Conservation (phyloP, 2,888 invertebrate species). For the Pardosa pseudoannulata region DNA sequence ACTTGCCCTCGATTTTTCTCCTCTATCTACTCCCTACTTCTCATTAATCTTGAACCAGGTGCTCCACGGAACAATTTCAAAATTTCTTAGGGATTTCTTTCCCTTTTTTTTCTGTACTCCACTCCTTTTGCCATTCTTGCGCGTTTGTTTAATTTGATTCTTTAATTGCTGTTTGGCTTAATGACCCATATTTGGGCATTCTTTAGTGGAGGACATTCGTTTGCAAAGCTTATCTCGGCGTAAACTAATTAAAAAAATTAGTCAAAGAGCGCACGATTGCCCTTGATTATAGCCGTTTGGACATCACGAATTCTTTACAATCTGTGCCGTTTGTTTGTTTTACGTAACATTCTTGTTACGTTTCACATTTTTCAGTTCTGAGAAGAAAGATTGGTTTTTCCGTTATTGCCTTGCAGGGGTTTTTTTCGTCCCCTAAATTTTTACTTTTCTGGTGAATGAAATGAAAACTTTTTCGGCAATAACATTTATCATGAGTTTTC, state of each 20-base stretch:
- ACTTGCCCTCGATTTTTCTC: conserved; percentile 42
- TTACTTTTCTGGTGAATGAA: too few species aligned
- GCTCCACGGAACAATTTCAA: conserved; percentile 32
- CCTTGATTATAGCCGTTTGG: conserved; percentile 19
- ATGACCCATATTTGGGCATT: conserved; percentile 56
- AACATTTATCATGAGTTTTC: not conserved
- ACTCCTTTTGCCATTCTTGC: not conserved
- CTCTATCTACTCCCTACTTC: conserved; percentile 27
- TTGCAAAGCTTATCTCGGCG: conserved; percentile 22
- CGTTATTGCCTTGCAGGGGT: too few species aligned
- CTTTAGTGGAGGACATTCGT: not conserved
- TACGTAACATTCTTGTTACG: too few species aligned
- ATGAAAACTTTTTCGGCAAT: too few species aligned
- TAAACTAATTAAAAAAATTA: conserved; percentile 70
- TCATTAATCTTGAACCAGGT: conserved; percentile 69
- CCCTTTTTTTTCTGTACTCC: not conserved
- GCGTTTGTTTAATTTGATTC: conserved; percentile 59
- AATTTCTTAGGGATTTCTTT: conserved; percentile 30
- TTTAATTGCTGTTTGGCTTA: conserved; percentile 65
- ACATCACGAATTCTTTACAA: not conserved
- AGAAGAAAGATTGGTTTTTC: too few species aligned
- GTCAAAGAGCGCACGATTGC: conserved; percentile 46
- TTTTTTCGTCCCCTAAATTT: too few species aligned
- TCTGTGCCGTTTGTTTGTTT: not conserved
- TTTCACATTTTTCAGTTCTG: too few species aligned